Evolutionary conservation across 2,797 vertebrate genomes (phyloP), one percentile per base, ranked within the genome.

Genomic region (Meriones psammophilus): DNA sequence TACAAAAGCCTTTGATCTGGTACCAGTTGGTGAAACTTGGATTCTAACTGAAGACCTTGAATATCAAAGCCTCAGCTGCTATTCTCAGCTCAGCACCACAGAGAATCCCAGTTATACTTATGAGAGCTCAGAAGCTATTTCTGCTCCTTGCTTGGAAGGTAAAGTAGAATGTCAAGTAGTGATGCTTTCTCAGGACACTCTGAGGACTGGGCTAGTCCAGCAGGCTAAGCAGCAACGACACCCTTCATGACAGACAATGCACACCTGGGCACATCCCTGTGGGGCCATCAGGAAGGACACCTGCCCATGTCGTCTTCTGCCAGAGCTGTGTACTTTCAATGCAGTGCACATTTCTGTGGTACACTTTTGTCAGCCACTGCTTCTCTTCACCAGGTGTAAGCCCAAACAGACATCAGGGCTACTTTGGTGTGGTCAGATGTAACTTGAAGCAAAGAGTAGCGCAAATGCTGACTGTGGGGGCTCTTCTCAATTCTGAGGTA

Each of bases 401-500:
- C 64, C 42, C 74, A 87, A 92, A 90, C 94, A 93, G 74, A 58
- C 58, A 77, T 42, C 80, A 0, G 83, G 42, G 88, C 42, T 89
- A 81, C 64, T 86, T 10, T 87, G 80, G 71, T 78, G 93, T 26
- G 76, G 80, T 39, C 96, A 95, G 97, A 94, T 64, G 90, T 71
- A 87, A 98, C 91, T 98, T 98, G 98, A 99, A 99, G 99, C 98
- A 98, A 98, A 93, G 97, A 96, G 96, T 98, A 96, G 10, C 86
- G 98, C 98, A 97, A 98, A 99, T 98, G 99, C 99, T 99, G 99
- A 99, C 99, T 99, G 98, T 95, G 98, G 98, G 98, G 97, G 98
- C 98, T 94, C 96, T 96, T 96, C 97, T 93, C 66, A 98, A 98
- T 99, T 98, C 98, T 99, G 99, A 99, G 99, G 99, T 99, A 99